Conservation (phyloP, 2,888 invertebrate species). For the Idaea dimidiata region DNA sequence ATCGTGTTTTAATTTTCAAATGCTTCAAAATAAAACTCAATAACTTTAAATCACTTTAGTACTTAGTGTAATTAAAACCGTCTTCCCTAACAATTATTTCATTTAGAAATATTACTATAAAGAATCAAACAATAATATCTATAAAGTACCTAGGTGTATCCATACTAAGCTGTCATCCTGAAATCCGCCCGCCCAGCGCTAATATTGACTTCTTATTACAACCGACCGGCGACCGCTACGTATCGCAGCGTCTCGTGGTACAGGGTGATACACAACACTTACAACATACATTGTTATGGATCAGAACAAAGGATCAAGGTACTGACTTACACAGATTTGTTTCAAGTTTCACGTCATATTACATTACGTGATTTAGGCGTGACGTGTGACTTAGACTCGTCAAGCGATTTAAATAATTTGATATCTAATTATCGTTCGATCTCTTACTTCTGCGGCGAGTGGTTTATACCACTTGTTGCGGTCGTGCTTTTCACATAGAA, state of each 20-base stretch:
- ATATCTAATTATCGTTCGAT: no score
- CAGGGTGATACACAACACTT: conserved; percentile 15
- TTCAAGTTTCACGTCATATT: background rate
- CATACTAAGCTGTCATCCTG: conserved; percentile 32
- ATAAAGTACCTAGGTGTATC: no score
- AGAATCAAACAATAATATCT: conserved; percentile 7
- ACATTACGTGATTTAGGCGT: background rate
- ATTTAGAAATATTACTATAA: conserved; percentile 1
- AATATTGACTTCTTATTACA: conserved; percentile 71
- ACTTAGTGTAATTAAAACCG: no score
- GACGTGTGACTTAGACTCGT: no score
- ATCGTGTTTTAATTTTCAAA: no score
- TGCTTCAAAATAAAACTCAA: no score
- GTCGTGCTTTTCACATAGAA: no score
- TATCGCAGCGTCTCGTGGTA: conserved; percentile 27
- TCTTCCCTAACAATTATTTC: no score
- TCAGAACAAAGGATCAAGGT: background rate
- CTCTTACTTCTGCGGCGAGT: no score
- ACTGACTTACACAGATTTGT: background rate
- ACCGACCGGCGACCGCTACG: conserved; percentile 33
- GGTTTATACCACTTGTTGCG: no score
- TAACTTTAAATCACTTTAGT: no score
- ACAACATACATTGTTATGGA: background rate
- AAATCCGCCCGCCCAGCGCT: conserved; percentile 66
- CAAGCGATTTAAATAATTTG: no score